Evolutionary conservation across 2,888 invertebrate genomes (phyloP).

Genomic region (Ochlodes sylvanus): DNA sequence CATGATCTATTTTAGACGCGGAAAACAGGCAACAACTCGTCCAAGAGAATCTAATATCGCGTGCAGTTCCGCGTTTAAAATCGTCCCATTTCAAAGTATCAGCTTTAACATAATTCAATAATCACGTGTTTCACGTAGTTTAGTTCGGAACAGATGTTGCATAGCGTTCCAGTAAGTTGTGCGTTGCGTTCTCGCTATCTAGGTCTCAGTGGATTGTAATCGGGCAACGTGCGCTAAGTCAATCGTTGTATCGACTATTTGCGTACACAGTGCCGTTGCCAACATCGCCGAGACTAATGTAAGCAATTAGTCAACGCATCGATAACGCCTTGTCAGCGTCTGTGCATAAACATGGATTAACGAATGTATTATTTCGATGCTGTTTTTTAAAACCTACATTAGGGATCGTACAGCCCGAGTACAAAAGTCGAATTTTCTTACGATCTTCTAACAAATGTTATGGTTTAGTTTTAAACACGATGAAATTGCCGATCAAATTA

Average conservation of each 20-base stretch:
- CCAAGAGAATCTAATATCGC: slow-evolving; percentile 27
- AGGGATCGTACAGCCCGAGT: neutral
- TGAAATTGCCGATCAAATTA: too few species aligned
- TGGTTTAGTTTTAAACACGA: too few species aligned
- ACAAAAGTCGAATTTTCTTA: neutral
- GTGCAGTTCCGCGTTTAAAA: neutral
- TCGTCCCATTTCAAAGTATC: neutral
- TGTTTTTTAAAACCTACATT: neutral
- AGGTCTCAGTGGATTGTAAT: slow-evolving; percentile 49
- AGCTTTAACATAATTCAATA: neutral
- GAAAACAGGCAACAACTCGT: slow-evolving; percentile 20
- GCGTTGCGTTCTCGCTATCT: slow-evolving; percentile 27
- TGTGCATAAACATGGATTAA: slow-evolving; percentile 52
- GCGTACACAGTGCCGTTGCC: slow-evolving; percentile 64
- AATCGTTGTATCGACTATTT: slow-evolving; percentile 74
- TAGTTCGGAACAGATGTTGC: slow-evolving; percentile 23
- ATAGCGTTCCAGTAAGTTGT: neutral
- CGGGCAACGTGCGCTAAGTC: slow-evolving; percentile 74
- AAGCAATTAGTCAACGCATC: slow-evolving; percentile 76
- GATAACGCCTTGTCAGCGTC: slow-evolving; percentile 69
- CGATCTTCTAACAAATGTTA: neutral
- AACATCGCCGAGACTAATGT: slow-evolving; percentile 68
- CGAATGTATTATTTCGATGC: slow-evolving; percentile 47
- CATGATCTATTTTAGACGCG: slow-evolving; percentile 19
- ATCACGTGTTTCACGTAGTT: slow-evolving; percentile 11